Base-by-base conservation (phyloP, 1,140 invertebrate genomes). In the Drosophila subobscura region DNA sequence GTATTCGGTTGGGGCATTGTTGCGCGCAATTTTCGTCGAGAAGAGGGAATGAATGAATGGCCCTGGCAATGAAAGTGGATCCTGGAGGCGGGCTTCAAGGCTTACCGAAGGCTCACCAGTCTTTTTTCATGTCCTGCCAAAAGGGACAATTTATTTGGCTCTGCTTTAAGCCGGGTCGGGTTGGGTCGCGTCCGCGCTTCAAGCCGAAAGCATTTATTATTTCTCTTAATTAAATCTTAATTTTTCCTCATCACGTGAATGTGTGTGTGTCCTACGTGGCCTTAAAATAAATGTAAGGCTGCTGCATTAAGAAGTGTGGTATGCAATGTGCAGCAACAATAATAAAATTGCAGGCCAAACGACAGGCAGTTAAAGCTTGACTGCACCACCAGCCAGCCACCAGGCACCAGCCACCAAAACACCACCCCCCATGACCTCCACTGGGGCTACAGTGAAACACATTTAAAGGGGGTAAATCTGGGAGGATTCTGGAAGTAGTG, bases 201-300 rank as follows among this genome's bases (percentile, higher is more conserved):
- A 40, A 65, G 76, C 66, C 45, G 49, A 20, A 58, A 20, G 49
- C 77, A 86, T 86, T 86, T 77, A 80, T 80, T 86, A 86, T 86
- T 81, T 88, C 81, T 71, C 65, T 88, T 88, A 86, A 86, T 86
- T 86, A 88, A 86, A 86, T 88, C 81, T 86, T 81, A 50, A 78
- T 78, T 78, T 70, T 65, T 72, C 41, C 41, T 71, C 20, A 16
- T 20, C n/a, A 12, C 33, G 10, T 37, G 33, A 12, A 12, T 46
- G 6, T 29, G n/a, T 58, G 44, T 25, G 16, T n/a, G 20, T 37
- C 33, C 29, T 72, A 12, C 52, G 46, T 47, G 27, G 12, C 53
- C 63, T 55, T 71, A 61, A 74, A 83, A 59, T 66, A 20, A 76
- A 72, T 58, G 54, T 29, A 54, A 44, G 50, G 14, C 37, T 33